These are phyloP conservation scores for Torymus tubicola DNA, from an alignment of 2,888 invertebrate species.

Conservation along the genomic window DNA sequence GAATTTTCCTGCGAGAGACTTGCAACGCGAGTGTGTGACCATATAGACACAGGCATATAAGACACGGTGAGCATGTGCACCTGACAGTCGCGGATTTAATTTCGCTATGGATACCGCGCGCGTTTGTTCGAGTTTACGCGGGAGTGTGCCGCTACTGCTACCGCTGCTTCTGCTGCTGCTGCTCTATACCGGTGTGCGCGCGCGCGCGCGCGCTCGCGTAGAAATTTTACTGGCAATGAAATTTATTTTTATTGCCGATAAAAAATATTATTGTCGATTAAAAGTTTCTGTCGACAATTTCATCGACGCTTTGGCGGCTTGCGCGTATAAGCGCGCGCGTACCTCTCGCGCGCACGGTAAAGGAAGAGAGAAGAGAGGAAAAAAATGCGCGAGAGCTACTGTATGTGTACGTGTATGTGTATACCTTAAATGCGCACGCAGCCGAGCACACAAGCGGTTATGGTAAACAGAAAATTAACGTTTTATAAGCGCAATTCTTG, in stretches of 20 bases:
- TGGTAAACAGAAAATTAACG: slow-evolving; percentile 48
- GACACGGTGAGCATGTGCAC: background rate
- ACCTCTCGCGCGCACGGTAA: background rate
- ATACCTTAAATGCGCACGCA: too few species aligned
- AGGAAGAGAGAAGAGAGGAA: background rate
- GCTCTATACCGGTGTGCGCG: too few species aligned
- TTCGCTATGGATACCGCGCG: slow-evolving; percentile 40
- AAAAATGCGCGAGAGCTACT: slow-evolving; percentile 17
- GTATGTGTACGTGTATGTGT: too few species aligned
- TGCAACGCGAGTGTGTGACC: too few species aligned
- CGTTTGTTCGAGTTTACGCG: slow-evolving; percentile 21
- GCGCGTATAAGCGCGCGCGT: background rate
- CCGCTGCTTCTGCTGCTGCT: background rate
- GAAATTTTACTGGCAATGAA: slow-evolving; percentile 58
- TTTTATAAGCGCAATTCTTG: slow-evolving; percentile 16
- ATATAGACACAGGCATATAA: background rate
- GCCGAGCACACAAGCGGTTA: slow-evolving; percentile 1
- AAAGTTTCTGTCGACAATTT: slow-evolving; percentile 59
- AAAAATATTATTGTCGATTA: slow-evolving; percentile 60
- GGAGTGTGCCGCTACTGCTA: background rate
- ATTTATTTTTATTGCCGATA: slow-evolving; percentile 60
- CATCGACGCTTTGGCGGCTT: slow-evolving; percentile 46
- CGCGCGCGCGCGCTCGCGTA: slow-evolving; percentile 43
- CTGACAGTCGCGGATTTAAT: slow-evolving; percentile 35
- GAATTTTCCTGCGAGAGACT: too few species aligned